Evolutionary conservation across 2,888 invertebrate species (phyloP), one percentile per base, ranked within the genome.

Genomic region (Synanthedon vespiformis): DNA sequence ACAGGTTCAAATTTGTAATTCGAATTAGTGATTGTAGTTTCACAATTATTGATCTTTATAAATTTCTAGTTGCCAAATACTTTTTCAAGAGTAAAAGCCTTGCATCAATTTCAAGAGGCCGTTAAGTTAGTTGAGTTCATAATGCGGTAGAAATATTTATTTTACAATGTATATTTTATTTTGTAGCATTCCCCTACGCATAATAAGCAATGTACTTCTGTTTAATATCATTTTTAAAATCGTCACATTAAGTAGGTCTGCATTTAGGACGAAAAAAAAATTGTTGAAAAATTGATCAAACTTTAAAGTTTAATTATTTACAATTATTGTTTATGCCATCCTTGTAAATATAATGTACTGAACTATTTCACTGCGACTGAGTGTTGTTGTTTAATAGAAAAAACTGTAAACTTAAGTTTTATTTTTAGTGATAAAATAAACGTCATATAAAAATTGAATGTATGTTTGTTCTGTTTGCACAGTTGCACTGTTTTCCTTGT

Each of bases 401-500:
- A 22, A 81, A 84, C 84, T 86, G 84, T 87, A 86, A 79, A 81
- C 80, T 77, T 85, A 86, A 87, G 87, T 77, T 86, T 83, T 80
- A 85, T 79, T 76, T 82, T 85, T 84, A 87, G 86, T 85, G 77
- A 84, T 83, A 87, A 85, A 87, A 88, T 85, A 84, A 85, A 86
- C 77, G 81, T 80, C 82, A 77, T 70, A 68, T 71, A 80, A 81
- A 82, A 79, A 71, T 61, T 67, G 58, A 58, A 51, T 50, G 40
- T 49, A 49, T 40, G 50, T 48, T 34, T 53, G 11, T 48, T 48
- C 16, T 16, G 10, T 18, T 65, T 69, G 77, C 78, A 80, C 78
- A 63, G 51, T 66, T 68, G 80, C 79, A 80, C 81, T 59, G 57
- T 70, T 70, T 11, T 72, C 67, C 72, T 65, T 52, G 56, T 80